phyloP scores from a whole-genome alignment of 2,888 invertebrate species.

The Enchytraeus crypticus region DNA sequence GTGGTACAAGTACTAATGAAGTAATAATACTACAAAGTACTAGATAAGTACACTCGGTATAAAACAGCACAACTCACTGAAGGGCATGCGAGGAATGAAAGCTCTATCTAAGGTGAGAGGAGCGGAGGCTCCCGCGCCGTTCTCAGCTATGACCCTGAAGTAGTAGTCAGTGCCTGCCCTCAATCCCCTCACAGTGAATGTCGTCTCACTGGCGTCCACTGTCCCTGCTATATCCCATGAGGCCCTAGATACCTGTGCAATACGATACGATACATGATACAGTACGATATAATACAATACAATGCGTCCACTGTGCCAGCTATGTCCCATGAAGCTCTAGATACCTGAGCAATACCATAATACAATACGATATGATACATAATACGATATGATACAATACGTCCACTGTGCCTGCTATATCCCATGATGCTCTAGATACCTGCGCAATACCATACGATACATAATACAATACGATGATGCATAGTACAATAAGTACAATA shows the following conservation, averaged over 20 bases:
- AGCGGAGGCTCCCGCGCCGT: constrained; percentile 18
- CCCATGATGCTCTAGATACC: constrained; percentile 16
- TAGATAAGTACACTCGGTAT: too few species aligned
- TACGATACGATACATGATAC: too few species aligned
- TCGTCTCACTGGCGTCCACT: constrained; percentile 20
- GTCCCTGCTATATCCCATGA: constrained; percentile 22
- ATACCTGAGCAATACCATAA: too few species aligned
- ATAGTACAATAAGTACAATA: too few species aligned
- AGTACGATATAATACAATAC: too few species aligned
- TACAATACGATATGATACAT: too few species aligned
- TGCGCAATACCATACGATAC: too few species aligned
- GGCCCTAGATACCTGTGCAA: constrained; percentile 1
- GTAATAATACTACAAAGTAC: too few species aligned
- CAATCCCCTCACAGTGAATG: constrained; percentile 27
- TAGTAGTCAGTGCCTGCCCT: constrained; percentile 41
- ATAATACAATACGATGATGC: too few species aligned
- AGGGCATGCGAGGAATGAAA: constrained; percentile 17
- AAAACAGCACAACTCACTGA: constrained; percentile 16
- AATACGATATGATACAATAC: too few species aligned
- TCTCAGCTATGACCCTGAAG: constrained; percentile 42
- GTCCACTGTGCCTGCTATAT: constrained; percentile 22
- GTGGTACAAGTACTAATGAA: too few species aligned
- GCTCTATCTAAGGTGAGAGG: constrained; percentile 20
- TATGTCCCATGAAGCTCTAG: constrained; percentile 18
- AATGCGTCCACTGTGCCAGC: constrained; percentile 23